A percentile compares a stretch with the other conserved stretches of the same genome.
These are phyloP conservation scores for Egretta garzetta DNA, from an alignment of 2,113 vertebrate genomes.

Conservation along the genomic window DNA sequence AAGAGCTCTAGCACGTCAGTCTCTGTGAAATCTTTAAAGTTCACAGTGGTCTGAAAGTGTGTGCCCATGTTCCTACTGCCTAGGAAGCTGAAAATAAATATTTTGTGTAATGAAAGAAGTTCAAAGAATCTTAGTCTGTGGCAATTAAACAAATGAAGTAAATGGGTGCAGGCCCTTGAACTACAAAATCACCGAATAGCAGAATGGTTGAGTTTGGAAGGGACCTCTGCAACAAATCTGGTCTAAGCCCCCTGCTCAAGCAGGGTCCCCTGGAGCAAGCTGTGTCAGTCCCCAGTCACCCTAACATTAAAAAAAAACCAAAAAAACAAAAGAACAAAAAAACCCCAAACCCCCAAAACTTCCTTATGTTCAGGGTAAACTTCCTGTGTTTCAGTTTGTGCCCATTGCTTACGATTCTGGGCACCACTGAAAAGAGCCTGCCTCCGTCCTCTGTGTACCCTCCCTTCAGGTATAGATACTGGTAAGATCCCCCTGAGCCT, in stretches of 20 bases:
- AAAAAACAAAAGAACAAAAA: no score
- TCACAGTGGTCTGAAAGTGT: background rate
- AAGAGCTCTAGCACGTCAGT: background rate
- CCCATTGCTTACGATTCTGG: no score
- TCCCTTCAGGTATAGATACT: background rate
- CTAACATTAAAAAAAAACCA: background rate
- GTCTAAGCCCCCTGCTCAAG: background rate
- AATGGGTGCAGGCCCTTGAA: background rate
- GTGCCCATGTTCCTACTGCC: background rate
- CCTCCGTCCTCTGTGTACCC: fast-evolving
- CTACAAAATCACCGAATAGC: background rate
- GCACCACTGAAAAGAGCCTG: background rate
- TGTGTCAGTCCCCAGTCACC: background rate
- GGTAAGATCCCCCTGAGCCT: background rate
- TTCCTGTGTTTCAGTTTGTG: background rate
- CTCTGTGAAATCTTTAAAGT: background rate
- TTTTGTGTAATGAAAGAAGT: background rate
- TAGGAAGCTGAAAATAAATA: background rate
- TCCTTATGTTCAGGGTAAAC: background rate
- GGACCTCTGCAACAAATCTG: background rate
- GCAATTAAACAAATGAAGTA: background rate
- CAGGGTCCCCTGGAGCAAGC: background rate
- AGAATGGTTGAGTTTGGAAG: background rate
- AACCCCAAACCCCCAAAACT: background rate
- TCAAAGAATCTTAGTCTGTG: background rate